Evolutionary conservation across 2,888 invertebrate genomes (phyloP), one percentile per base, ranked within the genome.

Genomic region (Drosophila merina): DNA sequence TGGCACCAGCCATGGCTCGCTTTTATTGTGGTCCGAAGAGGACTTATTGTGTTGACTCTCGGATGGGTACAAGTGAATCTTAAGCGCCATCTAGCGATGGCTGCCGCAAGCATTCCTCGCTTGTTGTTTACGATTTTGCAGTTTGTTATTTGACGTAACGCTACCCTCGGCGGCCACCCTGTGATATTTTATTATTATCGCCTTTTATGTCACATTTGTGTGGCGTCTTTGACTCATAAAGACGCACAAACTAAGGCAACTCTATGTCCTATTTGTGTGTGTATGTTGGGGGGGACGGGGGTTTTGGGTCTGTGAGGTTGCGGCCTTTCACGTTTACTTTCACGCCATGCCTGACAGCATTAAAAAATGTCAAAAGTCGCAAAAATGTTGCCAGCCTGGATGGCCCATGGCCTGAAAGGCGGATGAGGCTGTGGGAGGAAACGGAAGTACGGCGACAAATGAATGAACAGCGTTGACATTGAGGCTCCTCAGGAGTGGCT

Each of bases 161-260:
- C 20, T 20, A 42, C 40, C 67, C 57, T 45, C 62, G 45, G 57
- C 38, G 40, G 50, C 56, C 59, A 45, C 69, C 56, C 74, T 70
- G 71, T 76, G 76, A 80, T 87, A 85, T 88, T 88, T 86, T 87
- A 86, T 88, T 86, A 86, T 86, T 88, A 86, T 88, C 80, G 86
- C 76, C 74, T 76, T 85, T 85, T 84, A 86, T 84, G 85, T 88
- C 75, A 81, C 81, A 80, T 84, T 86, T 84, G 83, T 81, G 83
- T 75, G 89, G 88, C 89, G 88, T 87, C 86, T 89, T 78, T 77
- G 74, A 74, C 86, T 64, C 89, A 83, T 87, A 87, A 89, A 89
- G 81, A 77, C 81, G 84, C 77, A 74, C 80, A 82, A 88, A 82
- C 86, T 86, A 88, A 87, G 72, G 72, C 76, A 74, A 55, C 83